Base-by-base conservation (phyloP, 1,140 invertebrate genomes). In the Delia radicum region DNA sequence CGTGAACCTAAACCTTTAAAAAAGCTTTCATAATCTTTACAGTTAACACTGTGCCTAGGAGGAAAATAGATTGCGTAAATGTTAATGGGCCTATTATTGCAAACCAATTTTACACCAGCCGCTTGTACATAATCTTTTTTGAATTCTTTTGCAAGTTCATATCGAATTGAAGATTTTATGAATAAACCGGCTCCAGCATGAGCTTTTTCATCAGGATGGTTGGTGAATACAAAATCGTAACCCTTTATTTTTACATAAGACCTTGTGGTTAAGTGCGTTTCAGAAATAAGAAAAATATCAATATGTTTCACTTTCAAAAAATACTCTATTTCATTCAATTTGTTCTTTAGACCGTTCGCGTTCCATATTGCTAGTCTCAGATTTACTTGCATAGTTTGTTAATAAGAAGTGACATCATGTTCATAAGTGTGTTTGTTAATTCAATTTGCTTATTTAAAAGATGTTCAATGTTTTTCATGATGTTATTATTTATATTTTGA, bases 1-100 rank as follows among this genome's bases (percentile, higher is more conserved):
- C 78, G 77, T 7, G 74, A 63, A 7, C 86, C 85, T 18, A 88
- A 73, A 7, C 74, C 77, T 26, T 78, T 75, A 73, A 88, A 82
- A 61, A 82, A 83, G 8, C 76, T 28, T n/a, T 33, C 42, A 71
- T 81, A 87, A 0, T 87, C 42, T 15, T 82, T 24, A 29, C 75
- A 42, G 61, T 72, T 76, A 18, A 76, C n/a, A 33, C 26, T 55
- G 55, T 55, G 46, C 31, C 33, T 21, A 2, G 74, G 65, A 7
- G 74, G 74, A 37, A 21, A 71, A 28, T 74, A 71, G 8, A 61
- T 46, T 61, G 63, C 33, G 63, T 37, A 65, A 46, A 77, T 18
- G n/a, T 42, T n/a, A 18, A 77, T 63, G 12, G 74, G 7, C 21
- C 6, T 1, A 27, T 33, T 15, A 13, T 67, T 42, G 67, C 74